A percentile compares a stretch with the other conserved stretches of the same genome.
These are phyloP conservation scores for Haliaeetus leucogaster DNA, from an alignment of 2,113 vertebrate species.

Conservation along the genomic window DNA sequence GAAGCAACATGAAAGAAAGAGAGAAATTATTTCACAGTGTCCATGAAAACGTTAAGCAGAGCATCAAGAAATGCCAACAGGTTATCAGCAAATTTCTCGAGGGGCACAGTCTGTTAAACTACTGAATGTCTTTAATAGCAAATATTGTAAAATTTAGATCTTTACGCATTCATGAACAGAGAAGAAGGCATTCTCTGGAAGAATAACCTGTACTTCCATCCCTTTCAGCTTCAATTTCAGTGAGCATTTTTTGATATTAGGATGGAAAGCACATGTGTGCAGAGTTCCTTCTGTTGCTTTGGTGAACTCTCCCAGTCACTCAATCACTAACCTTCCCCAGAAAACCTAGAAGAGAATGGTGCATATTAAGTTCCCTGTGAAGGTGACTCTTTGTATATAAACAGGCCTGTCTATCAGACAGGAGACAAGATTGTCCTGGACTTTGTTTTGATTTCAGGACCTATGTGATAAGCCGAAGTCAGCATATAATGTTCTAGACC, in stretches of 20 bases:
- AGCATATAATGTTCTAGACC: background rate
- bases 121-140: background rate
- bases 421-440: background rate
- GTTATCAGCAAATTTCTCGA: background rate
- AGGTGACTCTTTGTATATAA: background rate
- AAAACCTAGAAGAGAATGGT: background rate
- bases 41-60: background rate
- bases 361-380: background rate
- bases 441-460: background rate
- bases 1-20: background rate
- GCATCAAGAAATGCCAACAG: background rate
- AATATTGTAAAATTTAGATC: background rate
- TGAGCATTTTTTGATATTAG: background rate
- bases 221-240: background rate
- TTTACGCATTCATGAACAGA: background rate
- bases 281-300: background rate
- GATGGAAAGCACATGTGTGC: background rate
- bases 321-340: background rate
- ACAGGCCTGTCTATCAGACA: background rate
- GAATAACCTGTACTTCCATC: background rate
- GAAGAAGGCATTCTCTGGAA: background rate
- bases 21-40: background rate
- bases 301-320: background rate
- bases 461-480: background rate
- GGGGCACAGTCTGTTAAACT: background rate